Evolutionary conservation across 2,113 vertebrate species (phyloP).

Genomic region (Bagarius yarrelli): DNA sequence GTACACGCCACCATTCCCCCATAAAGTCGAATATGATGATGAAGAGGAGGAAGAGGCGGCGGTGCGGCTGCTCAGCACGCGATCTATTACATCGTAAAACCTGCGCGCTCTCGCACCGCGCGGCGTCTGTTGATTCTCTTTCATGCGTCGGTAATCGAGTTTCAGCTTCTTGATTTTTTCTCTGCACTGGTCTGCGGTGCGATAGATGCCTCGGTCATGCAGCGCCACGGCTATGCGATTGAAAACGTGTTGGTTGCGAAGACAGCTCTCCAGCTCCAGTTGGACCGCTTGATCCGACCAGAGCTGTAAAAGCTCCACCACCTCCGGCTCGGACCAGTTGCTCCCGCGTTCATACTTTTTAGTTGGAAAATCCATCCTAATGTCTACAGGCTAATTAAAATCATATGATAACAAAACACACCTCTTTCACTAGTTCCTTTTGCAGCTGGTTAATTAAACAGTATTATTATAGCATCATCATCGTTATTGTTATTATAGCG

Average conservation of each 20-base stretch:
- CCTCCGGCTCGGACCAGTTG: slow-evolving; percentile 88
- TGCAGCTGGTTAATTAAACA: background rate
- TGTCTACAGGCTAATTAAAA: background rate
- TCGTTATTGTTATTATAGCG: background rate
- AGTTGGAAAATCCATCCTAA: slow-evolving; percentile 79
- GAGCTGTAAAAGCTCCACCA: slow-evolving; percentile 84
- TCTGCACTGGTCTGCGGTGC: slow-evolving; percentile 81
- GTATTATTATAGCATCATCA: background rate
- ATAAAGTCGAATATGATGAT: slow-evolving; percentile 50
- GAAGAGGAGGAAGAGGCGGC: slow-evolving; percentile 72
- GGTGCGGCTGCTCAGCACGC: slow-evolving; percentile 79
- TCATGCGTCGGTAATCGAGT: slow-evolving; percentile 84
- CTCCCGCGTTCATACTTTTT: slow-evolving; percentile 85
- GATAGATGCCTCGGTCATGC: slow-evolving; percentile 80
- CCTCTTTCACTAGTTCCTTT: background rate
- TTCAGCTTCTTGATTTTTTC: slow-evolving; percentile 96
- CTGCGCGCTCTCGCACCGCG: slow-evolving; percentile 79
- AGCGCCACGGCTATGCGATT: slow-evolving; percentile 82
- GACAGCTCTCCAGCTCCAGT: slow-evolving; percentile 81
- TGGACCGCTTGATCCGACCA: slow-evolving; percentile 85
- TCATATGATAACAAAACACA: background rate
- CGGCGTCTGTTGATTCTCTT: slow-evolving; percentile 79
- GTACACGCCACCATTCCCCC: slow-evolving; percentile 70
- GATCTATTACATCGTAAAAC: slow-evolving; percentile 88
- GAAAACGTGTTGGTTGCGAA: slow-evolving; percentile 86